These are phyloP conservation scores for Hydrolagus affinis DNA, from an alignment of 2,113 vertebrate species.

Conservation along the genomic window DNA sequence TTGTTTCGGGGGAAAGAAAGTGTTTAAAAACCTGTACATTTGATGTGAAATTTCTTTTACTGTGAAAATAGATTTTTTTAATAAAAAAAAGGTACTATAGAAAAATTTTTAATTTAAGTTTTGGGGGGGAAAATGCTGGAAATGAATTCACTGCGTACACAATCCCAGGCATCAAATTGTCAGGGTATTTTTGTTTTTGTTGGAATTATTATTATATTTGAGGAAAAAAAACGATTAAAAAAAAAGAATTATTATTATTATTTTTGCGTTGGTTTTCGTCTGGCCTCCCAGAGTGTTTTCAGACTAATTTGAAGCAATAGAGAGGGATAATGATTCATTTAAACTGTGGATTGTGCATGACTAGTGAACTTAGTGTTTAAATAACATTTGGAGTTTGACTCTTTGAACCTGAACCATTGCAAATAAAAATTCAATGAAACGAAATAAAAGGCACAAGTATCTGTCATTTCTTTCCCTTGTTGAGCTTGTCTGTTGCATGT, in stretches of 20 bases:
- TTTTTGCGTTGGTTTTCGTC: slow-evolving; percentile 50
- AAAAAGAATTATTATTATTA: slow-evolving; percentile 36
- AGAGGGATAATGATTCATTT: slow-evolving; percentile 65
- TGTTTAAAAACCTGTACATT: slow-evolving; percentile 68
- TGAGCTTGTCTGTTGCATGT: too few species aligned
- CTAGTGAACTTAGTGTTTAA: slow-evolving; percentile 97
- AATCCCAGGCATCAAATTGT: slow-evolving; percentile 61
- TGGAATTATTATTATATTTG: slow-evolving; percentile 33
- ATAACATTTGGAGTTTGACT: slow-evolving; percentile 82
- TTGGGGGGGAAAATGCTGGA: slow-evolving; percentile 72
- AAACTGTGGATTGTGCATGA: slow-evolving; percentile 98
- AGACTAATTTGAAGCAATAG: slow-evolving; percentile 98
- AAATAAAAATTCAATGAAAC: slow-evolving; percentile 30
- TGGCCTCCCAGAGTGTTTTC: slow-evolving; percentile 83
- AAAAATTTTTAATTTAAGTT: slow-evolving; percentile 76
- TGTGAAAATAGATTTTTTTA: slow-evolving; percentile 63
- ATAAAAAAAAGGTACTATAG: slow-evolving; percentile 68
- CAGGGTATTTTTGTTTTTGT: slow-evolving; percentile 41
- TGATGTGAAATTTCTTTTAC: slow-evolving; percentile 89
- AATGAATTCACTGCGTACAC: slow-evolving; percentile 52
- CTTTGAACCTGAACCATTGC: slow-evolving; percentile 77
- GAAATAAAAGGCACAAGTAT: neutral
- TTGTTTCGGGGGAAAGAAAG: slow-evolving; percentile 63
- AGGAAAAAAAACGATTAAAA: slow-evolving; percentile 33
- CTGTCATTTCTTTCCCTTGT: too few species aligned